phyloP scores from a whole-genome alignment of 2,113 vertebrate genomes.

The Percina caprodes region DNA sequence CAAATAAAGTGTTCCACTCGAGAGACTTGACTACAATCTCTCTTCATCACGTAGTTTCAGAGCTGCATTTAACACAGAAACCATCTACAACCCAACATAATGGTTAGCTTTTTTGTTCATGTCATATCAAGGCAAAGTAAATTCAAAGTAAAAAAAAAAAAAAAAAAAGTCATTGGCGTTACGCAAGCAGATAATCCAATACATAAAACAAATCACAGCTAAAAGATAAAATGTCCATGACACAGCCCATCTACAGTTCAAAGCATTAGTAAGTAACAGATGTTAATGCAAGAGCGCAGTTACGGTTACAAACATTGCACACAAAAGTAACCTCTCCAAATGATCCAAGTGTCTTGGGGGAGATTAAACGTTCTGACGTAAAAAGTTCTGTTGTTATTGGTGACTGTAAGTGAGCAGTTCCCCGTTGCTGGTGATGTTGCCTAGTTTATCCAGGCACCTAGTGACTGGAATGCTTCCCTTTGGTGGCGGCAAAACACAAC shows the following conservation, averaged over 20 bases:
- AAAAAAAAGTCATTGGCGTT: slow-evolving; percentile 43
- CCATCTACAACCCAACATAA: slow-evolving; percentile 37
- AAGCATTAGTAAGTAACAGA: slow-evolving; percentile 77
- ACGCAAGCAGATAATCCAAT: slow-evolving; percentile 50
- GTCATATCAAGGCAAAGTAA: slow-evolving; percentile 58
- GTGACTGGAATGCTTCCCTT: slow-evolving; percentile 59
- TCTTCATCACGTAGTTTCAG: slow-evolving; percentile 10
- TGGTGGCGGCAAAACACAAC: slow-evolving; percentile 22
- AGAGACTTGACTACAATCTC: background rate
- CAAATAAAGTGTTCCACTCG: background rate
- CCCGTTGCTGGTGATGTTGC: slow-evolving; percentile 72
- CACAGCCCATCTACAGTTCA: slow-evolving; percentile 50
- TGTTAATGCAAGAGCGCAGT: slow-evolving; percentile 61
- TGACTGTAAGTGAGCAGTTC: slow-evolving; percentile 15
- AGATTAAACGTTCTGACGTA: background rate
- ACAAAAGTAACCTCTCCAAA: slow-evolving; percentile 24
- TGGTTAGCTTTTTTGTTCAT: slow-evolving; percentile 41
- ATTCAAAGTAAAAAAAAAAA: background rate
- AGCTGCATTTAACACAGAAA: slow-evolving; percentile 52
- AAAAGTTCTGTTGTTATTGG: slow-evolving; percentile 22
- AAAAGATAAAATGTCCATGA: slow-evolving; percentile 71
- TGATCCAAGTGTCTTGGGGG: slow-evolving; percentile 1
- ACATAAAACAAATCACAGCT: slow-evolving; percentile 60
- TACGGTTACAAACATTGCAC: slow-evolving; percentile 55
- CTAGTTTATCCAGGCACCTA: slow-evolving; percentile 51